Conservation (phyloP, 2,888 invertebrate species). For the Lasioglossum pauxillum region DNA sequence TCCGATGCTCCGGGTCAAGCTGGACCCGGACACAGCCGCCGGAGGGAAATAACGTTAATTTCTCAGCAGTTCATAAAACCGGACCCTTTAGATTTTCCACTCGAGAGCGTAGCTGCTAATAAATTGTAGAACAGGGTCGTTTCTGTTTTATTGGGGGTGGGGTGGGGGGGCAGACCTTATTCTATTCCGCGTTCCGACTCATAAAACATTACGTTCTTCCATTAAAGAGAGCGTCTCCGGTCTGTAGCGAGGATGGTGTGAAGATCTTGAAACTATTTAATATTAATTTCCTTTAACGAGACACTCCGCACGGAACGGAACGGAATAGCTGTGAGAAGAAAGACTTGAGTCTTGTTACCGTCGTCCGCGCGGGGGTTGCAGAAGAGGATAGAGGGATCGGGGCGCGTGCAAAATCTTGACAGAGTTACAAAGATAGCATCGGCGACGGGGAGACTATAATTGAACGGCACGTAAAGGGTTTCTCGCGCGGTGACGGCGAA, state of each 20-base stretch:
- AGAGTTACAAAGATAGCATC: slow-evolving; percentile 55
- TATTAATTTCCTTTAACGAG: slow-evolving; percentile 24
- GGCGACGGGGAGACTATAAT: slow-evolving; percentile 48
- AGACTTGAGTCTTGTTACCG: not conserved
- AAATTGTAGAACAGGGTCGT: not conserved
- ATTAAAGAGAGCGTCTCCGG: not conserved
- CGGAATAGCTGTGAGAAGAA: not conserved
- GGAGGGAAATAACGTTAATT: not conserved
- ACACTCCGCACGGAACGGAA: not conserved
- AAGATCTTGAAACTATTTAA: slow-evolving; percentile 16
- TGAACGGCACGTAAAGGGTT: slow-evolving; percentile 50
- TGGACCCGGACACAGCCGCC: not conserved
- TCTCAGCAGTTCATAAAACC: not conserved
- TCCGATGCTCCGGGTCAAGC: not conserved
- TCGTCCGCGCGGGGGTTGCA: not conserved
- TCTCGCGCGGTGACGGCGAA: slow-evolving; percentile 8
- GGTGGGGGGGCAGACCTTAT: not conserved
- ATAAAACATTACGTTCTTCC: not conserved
- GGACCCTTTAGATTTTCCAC: not conserved
- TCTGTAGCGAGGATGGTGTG: not conserved
- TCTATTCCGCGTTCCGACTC: not conserved
- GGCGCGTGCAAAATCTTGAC: slow-evolving; percentile 35
- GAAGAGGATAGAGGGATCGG: not conserved
- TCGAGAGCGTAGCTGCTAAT: not conserved
- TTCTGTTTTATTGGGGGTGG: not conserved